Base-by-base conservation (phyloP, 1,140 invertebrate genomes). In the Bradysia coprophila region DNA sequence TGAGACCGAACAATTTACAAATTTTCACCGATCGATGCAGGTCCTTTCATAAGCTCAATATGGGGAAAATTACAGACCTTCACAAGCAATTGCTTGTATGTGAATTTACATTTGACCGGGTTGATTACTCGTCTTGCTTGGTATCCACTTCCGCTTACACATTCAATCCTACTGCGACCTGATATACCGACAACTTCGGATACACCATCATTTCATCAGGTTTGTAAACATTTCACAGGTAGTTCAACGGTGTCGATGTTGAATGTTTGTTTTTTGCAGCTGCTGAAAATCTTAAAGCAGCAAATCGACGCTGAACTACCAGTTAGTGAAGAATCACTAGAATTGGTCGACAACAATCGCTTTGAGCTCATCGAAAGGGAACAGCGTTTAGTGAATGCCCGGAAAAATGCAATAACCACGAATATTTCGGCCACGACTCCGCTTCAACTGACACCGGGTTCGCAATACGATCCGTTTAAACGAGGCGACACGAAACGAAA, bases 141-240 rank as follows among this genome's bases (percentile, higher is more conserved):
- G 33, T 91, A 90, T 61, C 82, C 90, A 1, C 82, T 94, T 46
- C 84, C 88, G 3, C 60, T 96, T 15, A 63, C 96, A 8, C 73
- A 83, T 38, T 85, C 89, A 1, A 79, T 94, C 57, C 64, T 97
- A 21, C 66, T 96, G 10, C 88, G 89, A 55, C 76, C 87, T 45
- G 81, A 78, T 43, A 73, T 91, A 40, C 78, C 88, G 40, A 76
- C 91, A 51, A 87, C 91, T 55, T 86, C 88, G 2, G 83, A 83
- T 52, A 82, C 93, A 47, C 81, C 85, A 56, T 92, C 87, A 15
- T 67, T 96, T 40, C 81, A 85, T 62, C 87, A 92, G 72, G 87
- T 91, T 51, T n/a, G n/a, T n/a, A n/a, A n/a, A n/a, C n/a, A n/a
- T n/a, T n/a, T n/a, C n/a, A n/a, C n/a, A n/a, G n/a, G n/a, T n/a